Base-by-base conservation (phyloP, 1,140 invertebrate genomes). In the Acromyrmex echinatior region DNA sequence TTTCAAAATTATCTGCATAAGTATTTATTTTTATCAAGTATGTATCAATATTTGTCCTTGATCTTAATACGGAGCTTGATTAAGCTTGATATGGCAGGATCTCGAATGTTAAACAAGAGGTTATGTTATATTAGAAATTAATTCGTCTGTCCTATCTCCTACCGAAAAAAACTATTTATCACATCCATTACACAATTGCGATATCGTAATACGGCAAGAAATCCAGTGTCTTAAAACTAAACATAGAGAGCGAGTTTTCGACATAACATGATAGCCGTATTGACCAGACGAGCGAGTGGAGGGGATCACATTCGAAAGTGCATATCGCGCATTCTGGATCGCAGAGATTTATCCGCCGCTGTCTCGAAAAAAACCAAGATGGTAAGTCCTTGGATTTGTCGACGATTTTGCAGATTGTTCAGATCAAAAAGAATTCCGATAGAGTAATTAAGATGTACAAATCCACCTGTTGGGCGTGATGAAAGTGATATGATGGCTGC, bases 361-460 rank as follows among this genome's bases (percentile, higher is more conserved):
- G 68, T 86, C 76, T 63, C 87, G 62, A 91, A 85, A 53, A 92
- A 86, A 89, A 45, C 28, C 4, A 94, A 92, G 90, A 95, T 95
- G 94, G 94, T 95, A 86, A 92, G 56, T 58, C 3, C 18, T 39
- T 18, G 21, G 6, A 56, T 3, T 58, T 62, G 4, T 16, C 2
- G 49, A 18, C 39, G 2, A 60, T 18, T 70, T 51, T 60, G 4
- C 14, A 68, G 51, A 18, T 12, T 14, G 9, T 35, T 39, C 84
- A 45, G 65, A 56, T 12, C 14, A 49, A 68, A 60, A 28, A 58
- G 4, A 25, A 63, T 76, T 49, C 71, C 1, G 7, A 21, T 45
- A 12, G 31, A 51, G 21, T 39, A 18, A 39, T 3, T 1, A 4
- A 21, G 0, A 21, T 9, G 2, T 62, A 10, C 16, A 21, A 68